Base-by-base conservation (phyloP, 1,140 invertebrate species). In the Drosophila guanche region DNA sequence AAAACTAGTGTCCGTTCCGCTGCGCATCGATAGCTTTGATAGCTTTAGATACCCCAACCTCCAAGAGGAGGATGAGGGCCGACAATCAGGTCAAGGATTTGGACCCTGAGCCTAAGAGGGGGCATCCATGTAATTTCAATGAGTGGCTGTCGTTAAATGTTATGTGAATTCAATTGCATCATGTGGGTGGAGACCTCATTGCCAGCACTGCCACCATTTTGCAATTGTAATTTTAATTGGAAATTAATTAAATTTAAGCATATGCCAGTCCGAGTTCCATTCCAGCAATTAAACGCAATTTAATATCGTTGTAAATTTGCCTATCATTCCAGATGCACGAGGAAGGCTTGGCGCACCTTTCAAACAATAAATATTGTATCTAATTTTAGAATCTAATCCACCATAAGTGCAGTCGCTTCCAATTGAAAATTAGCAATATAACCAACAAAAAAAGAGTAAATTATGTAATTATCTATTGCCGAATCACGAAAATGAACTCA, bases 161-260 rank as follows among this genome's bases (percentile, higher is more conserved):
- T 14, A 33, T 66, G 63, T n/a, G 46, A 29, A 20, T 53, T 27
- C 51, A 43, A 45, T 29, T 20, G 14, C 14, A 42, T n/a, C 20
- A 25, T 40, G 43, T 33, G 37, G 22, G 61, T 16, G 51, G 20
- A 14, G 10, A 66, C 23, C 23, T 23, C 43, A 45, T 40, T 67
- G 60, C 22, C n/a, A 22, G 23, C 48, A 1, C 33, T 8, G 47
- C 37, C 42, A 22, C 52, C 47, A 51, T 43, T 63, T 70, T 41
- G 6, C 20, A 65, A 72, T 53, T 68, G 58, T 48, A 68, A 58
- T 69, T 67, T 61, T 62, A 80, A 80, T 81, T 83, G 79, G 65
- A 85, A 85, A 79, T 85, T 60, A 84, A 84, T 84, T 71, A 79
- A 68, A 55, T 79, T 54, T 70, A 62, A 43, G 53, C 58, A 67